Evolutionary conservation across 64 coral and sea anemone genomes (phyloP), one percentile per base, ranked within the genome.

Genomic region (Porites australiensis): DNA sequence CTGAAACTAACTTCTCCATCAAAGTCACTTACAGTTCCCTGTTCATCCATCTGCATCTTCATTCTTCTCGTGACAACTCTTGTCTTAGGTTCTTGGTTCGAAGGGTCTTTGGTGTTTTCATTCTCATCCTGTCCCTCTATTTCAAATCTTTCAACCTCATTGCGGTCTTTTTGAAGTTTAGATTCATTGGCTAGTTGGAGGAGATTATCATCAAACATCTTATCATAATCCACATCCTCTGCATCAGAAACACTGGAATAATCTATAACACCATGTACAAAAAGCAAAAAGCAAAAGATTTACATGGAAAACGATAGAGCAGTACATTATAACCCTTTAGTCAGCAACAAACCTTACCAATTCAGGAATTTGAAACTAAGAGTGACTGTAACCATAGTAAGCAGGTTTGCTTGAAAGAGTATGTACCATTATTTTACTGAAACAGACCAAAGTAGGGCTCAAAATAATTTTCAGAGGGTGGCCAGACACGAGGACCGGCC

Each of bases 181-280:
- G 44, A 65, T 44, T 83, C 59, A 7, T 62, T 16, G n/a, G 80
- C 80, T 66, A 65, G 15, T 83, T 8, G 37, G 13, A 83, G 60
- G 66, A 83, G 80, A 47, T 65, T 66, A 16, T 83, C 80, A 50
- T 83, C 80, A 83, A 83, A 83, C 23, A 49, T 44, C 15, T 83
- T 83, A 66, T 83, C 80, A 50, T 83, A 83, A 61, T 83, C 80
- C 16, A 66, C 61, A 83, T 83, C 60, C 62, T 46, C 80, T 83
- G 60, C 18, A 66, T 9, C 66, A 19, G 64, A 15, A 66, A 9
- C 73, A 44, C 73, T 76, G 16, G 73, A 6, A 76, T 14, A 37
- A 83, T 66, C 15, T 48, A 7, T 10, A 5, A 66, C 8, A 63
- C 12, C 49, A 65, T 66, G 60, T 65, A 14, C 43, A 83, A 19